Conservation (phyloP, 37 sponge, comb jelly and placozoan genomes). For the Diacarnus erythraeanus region DNA sequence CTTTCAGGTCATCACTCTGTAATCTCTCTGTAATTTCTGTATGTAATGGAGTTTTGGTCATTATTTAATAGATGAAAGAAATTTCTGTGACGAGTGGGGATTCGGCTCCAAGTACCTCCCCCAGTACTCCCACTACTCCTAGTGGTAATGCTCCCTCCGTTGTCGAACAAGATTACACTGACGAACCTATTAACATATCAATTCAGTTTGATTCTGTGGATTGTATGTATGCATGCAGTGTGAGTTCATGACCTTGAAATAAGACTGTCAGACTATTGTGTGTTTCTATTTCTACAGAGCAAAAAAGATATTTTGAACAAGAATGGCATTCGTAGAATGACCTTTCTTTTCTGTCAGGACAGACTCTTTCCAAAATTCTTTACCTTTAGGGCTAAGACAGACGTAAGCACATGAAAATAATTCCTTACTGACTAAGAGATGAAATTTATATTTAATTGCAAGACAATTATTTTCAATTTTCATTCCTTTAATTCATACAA, state of each 20-base stretch:
- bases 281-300: neutral
- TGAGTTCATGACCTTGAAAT: too few relatives aligned
- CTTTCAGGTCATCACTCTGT: too few relatives aligned
- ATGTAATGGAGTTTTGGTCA: too few relatives aligned
- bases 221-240: neutral
- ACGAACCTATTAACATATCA: constrained; percentile 90
- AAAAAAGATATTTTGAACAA: constrained; percentile 41
- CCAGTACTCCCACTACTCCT: constrained; percentile 2
- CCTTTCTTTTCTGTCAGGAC: constrained; percentile 71
- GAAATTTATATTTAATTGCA: too few relatives aligned
- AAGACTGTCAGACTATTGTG: neutral
- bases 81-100: neutral
- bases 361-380: constrained; percentile 73
- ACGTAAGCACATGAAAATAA: constrained; percentile 26
- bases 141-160: neutral
- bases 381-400: constrained; percentile 67
- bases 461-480: too few relatives aligned
- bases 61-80: constrained; percentile 20
- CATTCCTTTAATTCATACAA: too few relatives aligned
- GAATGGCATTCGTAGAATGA: constrained; percentile 69
- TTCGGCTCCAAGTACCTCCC: neutral
- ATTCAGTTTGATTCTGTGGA: constrained; percentile 37
- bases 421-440: too few relatives aligned
- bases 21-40: too few relatives aligned
- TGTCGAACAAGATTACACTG: neutral